Conservation (phyloP, 2,888 invertebrate species). For the Strigamia crassipes region DNA sequence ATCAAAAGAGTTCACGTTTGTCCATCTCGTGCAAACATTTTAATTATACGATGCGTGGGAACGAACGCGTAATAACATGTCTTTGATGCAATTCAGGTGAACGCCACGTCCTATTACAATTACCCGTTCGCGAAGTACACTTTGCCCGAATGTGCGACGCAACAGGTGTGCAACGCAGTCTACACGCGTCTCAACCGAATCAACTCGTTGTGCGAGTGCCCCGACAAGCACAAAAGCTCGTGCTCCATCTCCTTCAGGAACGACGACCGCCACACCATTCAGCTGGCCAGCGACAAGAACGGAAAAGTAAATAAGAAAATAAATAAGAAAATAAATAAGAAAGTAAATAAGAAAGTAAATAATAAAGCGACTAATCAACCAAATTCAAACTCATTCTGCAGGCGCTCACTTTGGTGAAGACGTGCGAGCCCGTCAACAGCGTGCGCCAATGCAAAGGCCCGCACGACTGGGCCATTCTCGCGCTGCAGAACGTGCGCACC, state of each 20-base stretch:
- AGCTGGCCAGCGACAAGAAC: conserved; percentile 81
- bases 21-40: background rate
- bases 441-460: conserved; percentile 87
- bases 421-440: conserved; percentile 88
- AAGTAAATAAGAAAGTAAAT: no score
- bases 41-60: conserved; percentile 5
- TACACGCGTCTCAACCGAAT: conserved; percentile 90
- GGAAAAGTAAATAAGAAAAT: no score
- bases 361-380: no score
- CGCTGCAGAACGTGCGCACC: conserved; percentile 86
- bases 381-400: no score
- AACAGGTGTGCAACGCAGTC: conserved; percentile 93
- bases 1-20: background rate
- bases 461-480: conserved; percentile 87
- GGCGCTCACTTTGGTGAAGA: conserved; percentile 88
- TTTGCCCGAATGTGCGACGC: conserved; percentile 90
- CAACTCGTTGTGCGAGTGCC: conserved; percentile 89
- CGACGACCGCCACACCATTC: conserved; percentile 89
- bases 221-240: conserved; percentile 83
- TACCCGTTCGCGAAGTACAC: conserved; percentile 92
- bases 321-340: no score
- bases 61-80: background rate
- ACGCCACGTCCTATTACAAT: conserved; percentile 71
- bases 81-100: background rate
- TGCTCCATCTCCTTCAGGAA: conserved; percentile 88